These are phyloP conservation scores for Eupithecia centaureata DNA, from an alignment of 2,888 invertebrate genomes.

Conservation along the genomic window DNA sequence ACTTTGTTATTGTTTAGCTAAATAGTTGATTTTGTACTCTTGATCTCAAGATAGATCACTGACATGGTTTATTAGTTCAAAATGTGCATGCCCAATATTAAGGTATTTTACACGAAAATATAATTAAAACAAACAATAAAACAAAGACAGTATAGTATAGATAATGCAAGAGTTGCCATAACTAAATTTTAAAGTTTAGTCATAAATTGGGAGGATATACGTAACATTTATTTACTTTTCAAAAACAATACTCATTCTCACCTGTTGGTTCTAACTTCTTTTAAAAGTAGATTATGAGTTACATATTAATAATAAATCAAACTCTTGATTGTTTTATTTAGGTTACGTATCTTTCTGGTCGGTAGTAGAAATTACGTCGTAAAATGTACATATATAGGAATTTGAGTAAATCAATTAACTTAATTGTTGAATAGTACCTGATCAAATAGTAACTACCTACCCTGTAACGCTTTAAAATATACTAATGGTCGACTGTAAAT, in stretches of 20 bases:
- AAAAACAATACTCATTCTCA: background rate
- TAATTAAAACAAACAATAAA: constrained; percentile 30
- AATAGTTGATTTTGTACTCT: constrained; percentile 36
- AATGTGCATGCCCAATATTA: constrained; percentile 39
- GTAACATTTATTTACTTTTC: background rate
- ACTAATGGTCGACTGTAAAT: background rate
- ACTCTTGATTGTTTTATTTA: background rate
- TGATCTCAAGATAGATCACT: constrained; percentile 47
- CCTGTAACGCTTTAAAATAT: background rate
- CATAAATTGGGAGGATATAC: background rate
- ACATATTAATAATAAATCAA: background rate
- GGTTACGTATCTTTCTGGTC: background rate
- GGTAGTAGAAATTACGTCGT: background rate
- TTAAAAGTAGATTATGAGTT: background rate
- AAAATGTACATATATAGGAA: constrained; percentile 1
- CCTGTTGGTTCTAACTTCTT: background rate
- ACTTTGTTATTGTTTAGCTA: constrained; percentile 42
- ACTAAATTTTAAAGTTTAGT: constrained; percentile 13
- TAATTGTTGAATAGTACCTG: constrained; percentile 22
- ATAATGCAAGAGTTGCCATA: constrained; percentile 47
- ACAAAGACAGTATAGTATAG: constrained; percentile 21
- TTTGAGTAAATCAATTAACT: background rate
- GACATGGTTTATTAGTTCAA: constrained; percentile 41
- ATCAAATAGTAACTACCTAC: constrained; percentile 15
- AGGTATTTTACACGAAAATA: constrained; percentile 32